Conservation (phyloP, 2,797 vertebrate species). For the Bradypodion pumilum region DNA sequence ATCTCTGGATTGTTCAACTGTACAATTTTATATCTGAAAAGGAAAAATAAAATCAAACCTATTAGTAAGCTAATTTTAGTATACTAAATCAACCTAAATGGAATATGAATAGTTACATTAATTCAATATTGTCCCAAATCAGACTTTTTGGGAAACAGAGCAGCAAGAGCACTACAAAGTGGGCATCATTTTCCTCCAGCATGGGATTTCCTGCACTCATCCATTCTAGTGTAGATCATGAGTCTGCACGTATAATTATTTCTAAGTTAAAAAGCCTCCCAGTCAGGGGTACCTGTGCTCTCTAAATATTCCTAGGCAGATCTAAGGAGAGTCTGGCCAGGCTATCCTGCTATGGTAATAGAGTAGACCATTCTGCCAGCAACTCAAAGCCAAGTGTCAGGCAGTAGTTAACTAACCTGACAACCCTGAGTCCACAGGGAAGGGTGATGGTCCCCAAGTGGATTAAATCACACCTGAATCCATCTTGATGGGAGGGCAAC, state of each 20-base stretch:
- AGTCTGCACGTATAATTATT: not conserved
- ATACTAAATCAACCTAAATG: not conserved
- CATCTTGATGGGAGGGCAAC: too few relatives aligned
- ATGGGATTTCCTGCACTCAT: too few relatives aligned
- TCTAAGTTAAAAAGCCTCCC: too few relatives aligned
- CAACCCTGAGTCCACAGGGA: too few relatives aligned
- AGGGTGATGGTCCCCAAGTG: too few relatives aligned
- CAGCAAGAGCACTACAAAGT: not conserved
- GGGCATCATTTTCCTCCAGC: not conserved
- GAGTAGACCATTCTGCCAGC: too few relatives aligned
- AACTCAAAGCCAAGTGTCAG: too few relatives aligned
- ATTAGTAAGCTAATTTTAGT: not conserved
- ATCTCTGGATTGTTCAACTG: constrained; percentile 23
- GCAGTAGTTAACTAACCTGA: too few relatives aligned
- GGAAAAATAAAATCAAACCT: not conserved
- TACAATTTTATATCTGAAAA: constrained; percentile 9
- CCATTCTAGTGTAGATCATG: not conserved
- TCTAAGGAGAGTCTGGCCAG: too few relatives aligned
- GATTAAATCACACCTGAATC: too few relatives aligned
- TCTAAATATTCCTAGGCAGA: not conserved
- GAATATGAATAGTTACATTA: not conserved
- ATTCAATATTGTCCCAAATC: not conserved
- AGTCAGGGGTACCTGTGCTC: not conserved
- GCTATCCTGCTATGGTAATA: too few relatives aligned
- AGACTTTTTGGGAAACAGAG: not conserved